These are phyloP conservation scores for Pelodytes ibericus DNA, from an alignment of 2,797 vertebrate species.

Conservation along the genomic window DNA sequence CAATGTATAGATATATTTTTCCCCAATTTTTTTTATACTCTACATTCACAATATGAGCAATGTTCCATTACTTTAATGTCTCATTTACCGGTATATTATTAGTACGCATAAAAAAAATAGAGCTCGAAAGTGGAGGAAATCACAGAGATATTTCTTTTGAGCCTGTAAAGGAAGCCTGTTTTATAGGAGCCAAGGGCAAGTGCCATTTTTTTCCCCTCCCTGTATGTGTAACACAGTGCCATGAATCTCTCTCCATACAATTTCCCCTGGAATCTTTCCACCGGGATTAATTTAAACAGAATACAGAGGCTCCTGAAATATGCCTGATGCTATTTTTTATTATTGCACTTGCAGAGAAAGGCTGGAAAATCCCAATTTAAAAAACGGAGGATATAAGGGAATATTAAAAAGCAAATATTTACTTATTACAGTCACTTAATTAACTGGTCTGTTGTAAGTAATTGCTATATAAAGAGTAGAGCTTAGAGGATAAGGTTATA, in stretches of 20 bases:
- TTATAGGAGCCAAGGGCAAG: conserved; percentile 35
- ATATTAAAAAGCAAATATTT: neutral
- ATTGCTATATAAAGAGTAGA: too few species aligned
- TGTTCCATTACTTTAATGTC: neutral
- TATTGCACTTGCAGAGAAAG: neutral
- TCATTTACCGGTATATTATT: neutral
- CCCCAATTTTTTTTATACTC: too few species aligned
- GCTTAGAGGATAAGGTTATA: too few species aligned
- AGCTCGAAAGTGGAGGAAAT: neutral
- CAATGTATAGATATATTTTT: too few species aligned
- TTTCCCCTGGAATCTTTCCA: conserved; percentile 14
- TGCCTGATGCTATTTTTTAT: conserved; percentile 2
- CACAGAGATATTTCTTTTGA: conserved; percentile 30
- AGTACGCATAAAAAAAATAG: neutral
- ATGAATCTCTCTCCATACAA: neutral
- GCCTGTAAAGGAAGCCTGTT: conserved; percentile 11
- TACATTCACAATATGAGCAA: neutral
- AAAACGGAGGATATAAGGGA: neutral
- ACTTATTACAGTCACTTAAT: neutral
- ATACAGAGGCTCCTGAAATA: conserved; percentile 5
- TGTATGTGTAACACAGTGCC: neutral
- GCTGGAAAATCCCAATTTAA: neutral
- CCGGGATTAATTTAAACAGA: conserved; percentile 46
- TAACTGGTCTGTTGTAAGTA: neutral
- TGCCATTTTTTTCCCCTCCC: conserved; percentile 23